Evolutionary conservation across 2,888 invertebrate genomes (phyloP).

Genomic region (Caprella mutica): DNA sequence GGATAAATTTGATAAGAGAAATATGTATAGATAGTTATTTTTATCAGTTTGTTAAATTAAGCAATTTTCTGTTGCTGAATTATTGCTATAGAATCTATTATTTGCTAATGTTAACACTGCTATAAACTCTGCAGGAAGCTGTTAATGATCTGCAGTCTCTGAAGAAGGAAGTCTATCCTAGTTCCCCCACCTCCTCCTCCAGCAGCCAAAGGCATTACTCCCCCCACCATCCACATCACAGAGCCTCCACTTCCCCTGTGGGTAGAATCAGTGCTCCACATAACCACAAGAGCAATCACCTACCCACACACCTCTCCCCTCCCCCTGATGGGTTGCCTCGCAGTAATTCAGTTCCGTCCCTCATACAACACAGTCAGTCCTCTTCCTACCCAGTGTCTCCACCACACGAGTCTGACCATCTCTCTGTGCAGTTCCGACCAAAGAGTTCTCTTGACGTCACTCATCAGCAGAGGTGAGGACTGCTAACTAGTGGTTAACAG

Average conservation of each 20-base stretch:
- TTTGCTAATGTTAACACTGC: too few relatives aligned
- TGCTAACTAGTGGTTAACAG: too few relatives aligned
- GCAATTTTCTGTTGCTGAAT: too few relatives aligned
- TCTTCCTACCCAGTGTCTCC: background rate
- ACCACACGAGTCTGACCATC: background rate
- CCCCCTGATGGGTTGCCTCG: slow-evolving; percentile 2
- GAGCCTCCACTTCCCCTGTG: slow-evolving; percentile 3
- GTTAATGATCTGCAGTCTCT: slow-evolving; percentile 6
- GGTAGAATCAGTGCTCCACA: slow-evolving; percentile 4
- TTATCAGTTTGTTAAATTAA: too few relatives aligned
- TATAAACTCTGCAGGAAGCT: slow-evolving; percentile 9
- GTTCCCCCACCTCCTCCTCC: background rate
- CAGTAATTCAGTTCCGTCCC: slow-evolving; percentile 4
- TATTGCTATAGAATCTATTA: too few relatives aligned
- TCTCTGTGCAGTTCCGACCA: background rate
- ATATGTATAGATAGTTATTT: too few relatives aligned
- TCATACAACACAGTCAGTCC: background rate
- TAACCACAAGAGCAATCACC: background rate
- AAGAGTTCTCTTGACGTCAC: slow-evolving; percentile 1
- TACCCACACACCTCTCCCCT: background rate
- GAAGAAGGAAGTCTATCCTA: slow-evolving; percentile 4
- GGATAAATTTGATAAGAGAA: too few relatives aligned
- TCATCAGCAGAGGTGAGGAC: slow-evolving; percentile 8
- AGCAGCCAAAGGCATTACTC: background rate
- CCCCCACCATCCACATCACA: slow-evolving; percentile 2